These are phyloP conservation scores for Patiria miniata DNA, from an alignment of 35 echinoderm and acorn worm genomes.

Conservation along the genomic window DNA sequence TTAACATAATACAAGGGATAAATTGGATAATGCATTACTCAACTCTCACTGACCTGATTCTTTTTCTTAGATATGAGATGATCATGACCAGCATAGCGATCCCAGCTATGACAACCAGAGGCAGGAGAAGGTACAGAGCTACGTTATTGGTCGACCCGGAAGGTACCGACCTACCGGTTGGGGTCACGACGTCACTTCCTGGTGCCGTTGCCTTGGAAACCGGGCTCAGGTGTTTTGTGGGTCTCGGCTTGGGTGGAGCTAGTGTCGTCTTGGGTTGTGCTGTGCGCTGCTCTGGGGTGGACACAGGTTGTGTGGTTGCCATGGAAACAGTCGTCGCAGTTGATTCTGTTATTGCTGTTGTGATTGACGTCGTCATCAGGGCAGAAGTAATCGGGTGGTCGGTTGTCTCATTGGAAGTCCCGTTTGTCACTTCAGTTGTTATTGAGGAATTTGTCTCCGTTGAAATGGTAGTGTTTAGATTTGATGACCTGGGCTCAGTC, in stretches of 20 bases:
- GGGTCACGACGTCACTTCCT: neutral
- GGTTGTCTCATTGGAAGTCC: neutral
- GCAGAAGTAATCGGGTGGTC: neutral
- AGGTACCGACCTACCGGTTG: neutral
- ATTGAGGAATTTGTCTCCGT: neutral
- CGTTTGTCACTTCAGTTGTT: neutral
- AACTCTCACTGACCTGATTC: constrained; percentile 18
- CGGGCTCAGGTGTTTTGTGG: neutral
- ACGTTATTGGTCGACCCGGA: neutral
- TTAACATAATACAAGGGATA: no score
- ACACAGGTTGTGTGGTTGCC: neutral
- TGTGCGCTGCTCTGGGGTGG: neutral
- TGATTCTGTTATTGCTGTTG: neutral
- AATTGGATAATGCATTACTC: no score
- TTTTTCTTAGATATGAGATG: constrained; percentile 23
- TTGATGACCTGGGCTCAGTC: neutral
- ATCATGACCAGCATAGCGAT: constrained; percentile 18
- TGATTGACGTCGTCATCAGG: no score
- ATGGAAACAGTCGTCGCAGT: neutral
- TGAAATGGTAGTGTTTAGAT: neutral
- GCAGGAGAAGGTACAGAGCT: constrained; percentile 24
- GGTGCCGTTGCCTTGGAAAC: neutral
- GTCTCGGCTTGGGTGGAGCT: neutral
- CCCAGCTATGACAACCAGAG: neutral
- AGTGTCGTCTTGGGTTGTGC: neutral